Evolutionary conservation across 2,797 vertebrate species (phyloP), one percentile per base, ranked within the genome.

Genomic region (Pseudomugil tenellus): DNA sequence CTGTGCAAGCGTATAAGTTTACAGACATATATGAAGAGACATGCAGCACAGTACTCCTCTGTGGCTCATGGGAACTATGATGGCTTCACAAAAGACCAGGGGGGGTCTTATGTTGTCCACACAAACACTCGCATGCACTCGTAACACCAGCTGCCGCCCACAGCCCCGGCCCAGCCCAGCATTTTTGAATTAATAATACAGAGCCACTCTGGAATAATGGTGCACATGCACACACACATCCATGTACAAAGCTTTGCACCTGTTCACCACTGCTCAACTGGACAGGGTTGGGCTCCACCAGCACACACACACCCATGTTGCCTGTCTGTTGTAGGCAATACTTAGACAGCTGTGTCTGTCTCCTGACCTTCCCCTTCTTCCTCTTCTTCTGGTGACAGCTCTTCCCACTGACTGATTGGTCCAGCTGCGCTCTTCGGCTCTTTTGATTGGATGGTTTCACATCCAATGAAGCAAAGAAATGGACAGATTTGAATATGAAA

Each of bases 181-280:
- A 84, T 91, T 92, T 91, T 87, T 94, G 92, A 95, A 94, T 95
- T 91, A 94, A 94, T 94, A 93, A 94, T 94, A 93, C 82, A 90
- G 74, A 87, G 87, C 88, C 87, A 89, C 91, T 93, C 85, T 84
- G 87, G 85, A 90, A 92, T 93, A 94, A 93, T 93, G 73, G 90
- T 84, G 60, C 39, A 86, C 80, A 71, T 68, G 43, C 70, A 79
- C 66, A 62, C 75, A 84, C 65, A 76, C 63, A 81, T 63, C 58
- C 70, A 60, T 49, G 28, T 77, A 80, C 83, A 91, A 84, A 89
- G 89, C 86, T 83, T 86, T 90, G 90, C 87, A 90, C 89, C 91
- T 90, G 90, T 91, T 92, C 86, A 91, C 91, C 87, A 88, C 89
- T 90, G 90, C 88, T 90, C 76, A 87, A 81, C 88, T 87, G 82